Conservation (phyloP, 2,797 vertebrate genomes). For the Molothrus aeneus region DNA sequence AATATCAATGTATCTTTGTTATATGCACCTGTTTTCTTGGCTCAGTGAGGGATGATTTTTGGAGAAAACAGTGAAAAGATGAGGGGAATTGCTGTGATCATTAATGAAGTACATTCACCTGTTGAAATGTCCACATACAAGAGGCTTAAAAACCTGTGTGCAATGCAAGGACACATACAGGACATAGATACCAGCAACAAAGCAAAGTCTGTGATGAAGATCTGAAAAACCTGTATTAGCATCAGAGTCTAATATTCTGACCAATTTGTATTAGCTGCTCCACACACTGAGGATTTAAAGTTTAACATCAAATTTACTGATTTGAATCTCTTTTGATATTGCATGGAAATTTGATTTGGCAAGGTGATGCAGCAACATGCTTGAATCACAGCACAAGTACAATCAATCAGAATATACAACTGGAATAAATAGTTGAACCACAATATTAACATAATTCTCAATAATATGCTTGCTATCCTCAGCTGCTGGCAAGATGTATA, state of each 20-base stretch:
- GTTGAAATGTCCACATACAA: neutral
- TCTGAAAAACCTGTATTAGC: neutral
- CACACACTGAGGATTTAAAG: neutral
- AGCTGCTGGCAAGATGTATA: neutral
- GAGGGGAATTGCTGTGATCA: neutral
- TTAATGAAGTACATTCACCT: neutral
- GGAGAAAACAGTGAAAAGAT: neutral
- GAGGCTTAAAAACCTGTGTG: neutral
- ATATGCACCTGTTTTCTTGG: neutral
- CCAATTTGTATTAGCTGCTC: neutral
- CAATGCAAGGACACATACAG: neutral
- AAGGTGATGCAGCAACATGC: neutral
- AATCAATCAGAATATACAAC: neutral
- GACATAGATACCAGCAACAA: neutral
- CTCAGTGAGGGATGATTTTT: neutral
- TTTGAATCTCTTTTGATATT: neutral
- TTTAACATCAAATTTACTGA: neutral
- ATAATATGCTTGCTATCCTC: fast-evolving
- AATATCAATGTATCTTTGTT: neutral
- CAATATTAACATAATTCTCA: neutral
- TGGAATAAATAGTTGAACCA: neutral
- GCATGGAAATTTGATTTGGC: neutral
- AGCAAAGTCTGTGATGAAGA: neutral
- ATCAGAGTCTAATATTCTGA: neutral
- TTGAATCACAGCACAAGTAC: neutral